Conservation (phyloP, 1,140 invertebrate genomes). For the Drosophila tristis region DNA sequence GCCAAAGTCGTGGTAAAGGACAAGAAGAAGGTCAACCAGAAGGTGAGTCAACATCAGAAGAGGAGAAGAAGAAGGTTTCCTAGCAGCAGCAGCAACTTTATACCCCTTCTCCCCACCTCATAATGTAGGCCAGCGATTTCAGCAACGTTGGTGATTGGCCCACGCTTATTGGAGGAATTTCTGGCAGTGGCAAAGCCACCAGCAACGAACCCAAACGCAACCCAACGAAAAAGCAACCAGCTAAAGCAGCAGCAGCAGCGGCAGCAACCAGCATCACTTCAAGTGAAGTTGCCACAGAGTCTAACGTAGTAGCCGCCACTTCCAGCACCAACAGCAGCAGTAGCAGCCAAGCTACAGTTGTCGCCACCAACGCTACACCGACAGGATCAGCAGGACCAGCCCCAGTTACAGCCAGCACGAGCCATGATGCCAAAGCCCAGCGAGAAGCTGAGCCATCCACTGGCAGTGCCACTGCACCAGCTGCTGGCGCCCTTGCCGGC, state of each 20-base stretch:
- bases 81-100: too few species aligned
- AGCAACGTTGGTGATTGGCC: conserved; percentile 92
- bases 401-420: conserved; percentile 61
- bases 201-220: conserved; percentile 79
- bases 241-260: conserved; percentile 47
- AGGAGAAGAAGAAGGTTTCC: not conserved
- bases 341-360: conserved; percentile 23
- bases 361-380: conserved; percentile 22
- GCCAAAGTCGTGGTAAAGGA: conserved; percentile 87
- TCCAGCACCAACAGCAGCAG: conserved; percentile 19
- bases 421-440: conserved; percentile 74
- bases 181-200: conserved; percentile 76
- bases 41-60: conserved; percentile 84
- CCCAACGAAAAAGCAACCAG: conserved; percentile 66
- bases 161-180: conserved; percentile 85
- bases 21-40: conserved; percentile 87
- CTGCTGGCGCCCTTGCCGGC: conserved; percentile 62
- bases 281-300: conserved; percentile 56
- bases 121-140: conserved; percentile 88
- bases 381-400: conserved; percentile 23
- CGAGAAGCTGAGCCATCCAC: conserved; percentile 65
- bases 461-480: conserved; percentile 59
- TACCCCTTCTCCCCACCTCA: too few species aligned
- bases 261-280: conserved; percentile 39
- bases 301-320: conserved; percentile 25